Evolutionary conservation across 2,797 vertebrate genomes (phyloP).

Genomic region (Enteromius fasciolatus): DNA sequence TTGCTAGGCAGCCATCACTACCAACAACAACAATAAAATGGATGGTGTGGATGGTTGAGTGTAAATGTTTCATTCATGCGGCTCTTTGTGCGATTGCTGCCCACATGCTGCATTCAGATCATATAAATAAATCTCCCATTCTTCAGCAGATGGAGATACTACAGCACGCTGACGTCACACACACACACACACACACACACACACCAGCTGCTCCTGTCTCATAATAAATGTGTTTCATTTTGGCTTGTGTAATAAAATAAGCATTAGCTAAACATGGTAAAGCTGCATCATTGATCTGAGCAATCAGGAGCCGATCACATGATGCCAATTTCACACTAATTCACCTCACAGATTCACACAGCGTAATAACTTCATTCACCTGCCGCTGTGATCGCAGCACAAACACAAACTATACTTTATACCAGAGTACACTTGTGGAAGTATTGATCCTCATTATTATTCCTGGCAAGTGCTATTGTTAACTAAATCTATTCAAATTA

Average conservation of each 20-base stretch:
- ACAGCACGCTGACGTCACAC: constrained; percentile 60
- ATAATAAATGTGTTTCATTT: constrained; percentile 65
- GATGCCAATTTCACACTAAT: constrained; percentile 14
- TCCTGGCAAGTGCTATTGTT: background rate
- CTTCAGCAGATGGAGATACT: constrained; percentile 66
- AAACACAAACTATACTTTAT: background rate
- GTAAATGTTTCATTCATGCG: constrained; percentile 19
- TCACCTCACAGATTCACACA: constrained; percentile 12
- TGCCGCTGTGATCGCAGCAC: background rate
- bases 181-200: constrained; percentile 50
- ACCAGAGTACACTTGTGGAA: background rate
- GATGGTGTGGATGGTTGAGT: background rate
- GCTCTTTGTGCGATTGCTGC: constrained; percentile 11
- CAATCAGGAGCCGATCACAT: constrained; percentile 21
- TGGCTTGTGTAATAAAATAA: constrained; percentile 57
- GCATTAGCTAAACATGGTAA: constrained; percentile 56
- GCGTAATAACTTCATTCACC: background rate
- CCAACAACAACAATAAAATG: background rate
- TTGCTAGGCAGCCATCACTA: background rate
- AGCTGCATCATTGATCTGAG: constrained; percentile 56
- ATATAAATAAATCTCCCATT: constrained; percentile 59
- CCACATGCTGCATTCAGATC: constrained; percentile 51
- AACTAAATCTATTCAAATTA: background rate
- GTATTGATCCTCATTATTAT: background rate
- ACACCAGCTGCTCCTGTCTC: constrained; percentile 60